Percentiles rank a stretch among this genome's conserved stretches.
Evolutionary conservation across 1,140 invertebrate species (phyloP).

Genomic region (Drosophila asahinai): DNA sequence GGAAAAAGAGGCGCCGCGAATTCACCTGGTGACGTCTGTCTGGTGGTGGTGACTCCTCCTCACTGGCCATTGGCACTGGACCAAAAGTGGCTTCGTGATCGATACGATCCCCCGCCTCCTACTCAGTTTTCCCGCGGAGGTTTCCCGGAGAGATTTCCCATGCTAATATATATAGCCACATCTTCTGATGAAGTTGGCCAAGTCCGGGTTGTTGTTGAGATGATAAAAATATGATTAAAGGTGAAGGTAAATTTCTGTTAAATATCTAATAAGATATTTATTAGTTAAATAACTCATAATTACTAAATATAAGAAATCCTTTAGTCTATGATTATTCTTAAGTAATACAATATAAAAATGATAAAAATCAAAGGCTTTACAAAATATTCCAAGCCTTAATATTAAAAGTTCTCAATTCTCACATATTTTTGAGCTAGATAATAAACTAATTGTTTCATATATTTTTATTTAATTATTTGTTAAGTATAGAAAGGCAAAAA

Average conservation of each 20-base stretch:
- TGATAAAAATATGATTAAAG: neutral
- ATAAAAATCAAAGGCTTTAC: neutral
- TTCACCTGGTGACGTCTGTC: slow-evolving; percentile 37
- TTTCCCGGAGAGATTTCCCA: slow-evolving; percentile 52
- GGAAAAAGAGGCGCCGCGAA: slow-evolving; percentile 39
- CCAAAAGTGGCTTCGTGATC: slow-evolving; percentile 48
- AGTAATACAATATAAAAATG: neutral
- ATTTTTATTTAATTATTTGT: too few relatives aligned
- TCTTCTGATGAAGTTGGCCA: slow-evolving; percentile 6
- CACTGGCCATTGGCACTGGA: slow-evolving; percentile 39
- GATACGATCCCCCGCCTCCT: slow-evolving; percentile 16
- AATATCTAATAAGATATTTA: neutral
- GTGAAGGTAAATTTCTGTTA: neutral
- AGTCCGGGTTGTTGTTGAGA: neutral
- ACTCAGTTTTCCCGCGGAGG: slow-evolving; percentile 23
- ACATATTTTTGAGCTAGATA: neutral
- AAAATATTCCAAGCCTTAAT: neutral
- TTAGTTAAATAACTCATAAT: too few relatives aligned
- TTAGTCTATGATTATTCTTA: too few relatives aligned
- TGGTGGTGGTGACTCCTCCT: slow-evolving; percentile 2
- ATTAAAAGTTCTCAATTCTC: neutral
- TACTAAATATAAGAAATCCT: too few relatives aligned
- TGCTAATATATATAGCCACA: slow-evolving; percentile 50
- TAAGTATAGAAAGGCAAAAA: too few relatives aligned
- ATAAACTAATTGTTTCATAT: too few relatives aligned